Base-by-base conservation (phyloP, 2,113 vertebrate genomes). In the Forbesichthys papilliferus region DNA sequence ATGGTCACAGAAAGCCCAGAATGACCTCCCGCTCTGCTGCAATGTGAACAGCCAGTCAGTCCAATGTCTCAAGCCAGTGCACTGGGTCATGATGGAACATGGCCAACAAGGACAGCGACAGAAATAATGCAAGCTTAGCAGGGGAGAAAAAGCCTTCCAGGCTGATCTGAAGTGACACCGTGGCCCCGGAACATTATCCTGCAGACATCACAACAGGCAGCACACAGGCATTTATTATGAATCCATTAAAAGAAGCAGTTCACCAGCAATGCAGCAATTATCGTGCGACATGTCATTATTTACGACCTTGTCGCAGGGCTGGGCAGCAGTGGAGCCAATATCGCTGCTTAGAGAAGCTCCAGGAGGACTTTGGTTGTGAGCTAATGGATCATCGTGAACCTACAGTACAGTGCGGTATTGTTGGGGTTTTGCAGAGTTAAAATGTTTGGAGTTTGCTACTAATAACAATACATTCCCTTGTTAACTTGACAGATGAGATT, bases 151-250 rank as follows among this genome's bases (percentile, higher is more conserved):
- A 48, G 70, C 73, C 74, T 79, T 60, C 69, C 48, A 16, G 68
- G 33, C 78, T 67, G 78, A 88, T 79, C 58, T 89, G 76, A 89
- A 88, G 89, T 55, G 78, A 64, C 75, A 87, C 75, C 62, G 71
- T 85, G 72, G 77, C 90, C 89, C 69, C 69, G 78, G 81, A 91
- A 81, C 61, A 83, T 80, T 86, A 78, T 82, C 79, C 63, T 68
- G 77, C 86, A 75, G 68, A 90, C 84, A 74, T 73, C 79, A 67
- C 88, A 80, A 80, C 70, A 48, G 79, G 82, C 73, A 81, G 74
- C 63, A 83, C 73, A 72, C 77, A 81, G 75, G 80, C 83, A 90
- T 90, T 87, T 91, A 89, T 90, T 93, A 92, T 78, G 80, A 81
- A 84, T 81, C 80, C 83, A 90, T 91, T 91, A 89, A 88, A 86